These are phyloP conservation scores for Lithobates sylvaticus DNA, from an alignment of 2,797 vertebrate genomes.

Conservation along the genomic window DNA sequence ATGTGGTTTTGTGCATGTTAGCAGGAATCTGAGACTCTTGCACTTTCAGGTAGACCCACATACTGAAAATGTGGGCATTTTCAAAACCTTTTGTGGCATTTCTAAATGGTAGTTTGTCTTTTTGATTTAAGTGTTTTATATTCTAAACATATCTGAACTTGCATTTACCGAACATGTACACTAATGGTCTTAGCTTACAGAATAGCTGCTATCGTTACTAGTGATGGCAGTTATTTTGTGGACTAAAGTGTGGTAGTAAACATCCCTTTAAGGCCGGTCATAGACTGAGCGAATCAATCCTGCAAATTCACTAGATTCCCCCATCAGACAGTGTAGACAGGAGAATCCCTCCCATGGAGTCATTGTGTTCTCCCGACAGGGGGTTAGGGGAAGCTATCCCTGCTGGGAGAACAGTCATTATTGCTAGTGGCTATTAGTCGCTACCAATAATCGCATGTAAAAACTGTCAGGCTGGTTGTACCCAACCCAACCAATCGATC, in stretches of 20 bases:
- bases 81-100: background rate
- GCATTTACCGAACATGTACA: background rate
- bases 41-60: background rate
- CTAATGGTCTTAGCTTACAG: background rate
- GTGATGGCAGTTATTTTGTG: background rate
- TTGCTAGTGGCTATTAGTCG: too few relatives aligned
- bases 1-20: background rate
- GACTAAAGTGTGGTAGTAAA: background rate
- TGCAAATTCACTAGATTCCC: too few relatives aligned
- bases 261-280: too few relatives aligned
- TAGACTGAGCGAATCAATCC: too few relatives aligned
- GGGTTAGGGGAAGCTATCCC: too few relatives aligned
- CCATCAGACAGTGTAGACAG: too few relatives aligned
- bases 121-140: background rate
- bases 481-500: too few relatives aligned
- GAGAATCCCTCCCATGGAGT: too few relatives aligned
- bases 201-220: background rate
- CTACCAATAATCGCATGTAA: too few relatives aligned
- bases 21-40: background rate
- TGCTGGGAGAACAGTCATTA: too few relatives aligned
- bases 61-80: background rate
- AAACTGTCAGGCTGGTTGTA: too few relatives aligned
- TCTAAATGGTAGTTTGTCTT: background rate
- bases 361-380: too few relatives aligned
- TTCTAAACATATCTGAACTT: background rate